Conservation (phyloP, 2,797 vertebrate genomes). For the Otolemur crassicaudatus region DNA sequence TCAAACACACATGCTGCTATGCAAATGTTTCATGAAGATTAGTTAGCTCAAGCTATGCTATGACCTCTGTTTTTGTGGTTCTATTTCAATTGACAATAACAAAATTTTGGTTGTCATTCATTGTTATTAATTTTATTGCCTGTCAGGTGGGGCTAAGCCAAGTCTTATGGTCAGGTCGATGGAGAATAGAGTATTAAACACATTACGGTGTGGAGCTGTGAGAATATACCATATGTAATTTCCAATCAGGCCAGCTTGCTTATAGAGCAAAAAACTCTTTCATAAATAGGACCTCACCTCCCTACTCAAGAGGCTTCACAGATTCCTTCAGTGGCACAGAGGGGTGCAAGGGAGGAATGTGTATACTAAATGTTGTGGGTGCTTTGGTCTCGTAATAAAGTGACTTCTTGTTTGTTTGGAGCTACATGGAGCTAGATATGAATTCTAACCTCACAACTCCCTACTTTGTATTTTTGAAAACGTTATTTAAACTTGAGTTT, state of each 20-base stretch:
- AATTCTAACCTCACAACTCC: background rate
- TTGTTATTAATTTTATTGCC: background rate
- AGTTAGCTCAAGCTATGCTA: background rate
- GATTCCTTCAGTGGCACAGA: background rate
- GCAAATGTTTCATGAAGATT: slow-evolving; percentile 14
- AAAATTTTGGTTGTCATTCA: background rate
- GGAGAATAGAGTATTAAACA: background rate
- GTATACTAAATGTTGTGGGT: background rate
- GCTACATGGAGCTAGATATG: background rate
- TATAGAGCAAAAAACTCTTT: background rate
- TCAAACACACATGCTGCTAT: background rate
- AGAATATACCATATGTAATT: background rate
- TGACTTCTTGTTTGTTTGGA: background rate
- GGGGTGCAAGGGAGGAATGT: background rate
- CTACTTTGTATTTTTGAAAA: background rate
- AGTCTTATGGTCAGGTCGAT: background rate
- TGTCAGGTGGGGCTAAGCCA: background rate
- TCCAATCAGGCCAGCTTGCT: background rate
- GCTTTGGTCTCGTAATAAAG: background rate
- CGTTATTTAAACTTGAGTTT: slow-evolving; percentile 28
- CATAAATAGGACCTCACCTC: background rate
- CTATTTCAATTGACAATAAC: background rate
- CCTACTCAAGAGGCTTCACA: background rate
- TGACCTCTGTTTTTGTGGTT: background rate
- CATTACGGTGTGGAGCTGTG: background rate